A percentile compares a stretch with the other conserved stretches of the same genome.
phyloP scores from a whole-genome alignment of 2,113 vertebrate species.

The Romanogobio albipinnatus region DNA sequence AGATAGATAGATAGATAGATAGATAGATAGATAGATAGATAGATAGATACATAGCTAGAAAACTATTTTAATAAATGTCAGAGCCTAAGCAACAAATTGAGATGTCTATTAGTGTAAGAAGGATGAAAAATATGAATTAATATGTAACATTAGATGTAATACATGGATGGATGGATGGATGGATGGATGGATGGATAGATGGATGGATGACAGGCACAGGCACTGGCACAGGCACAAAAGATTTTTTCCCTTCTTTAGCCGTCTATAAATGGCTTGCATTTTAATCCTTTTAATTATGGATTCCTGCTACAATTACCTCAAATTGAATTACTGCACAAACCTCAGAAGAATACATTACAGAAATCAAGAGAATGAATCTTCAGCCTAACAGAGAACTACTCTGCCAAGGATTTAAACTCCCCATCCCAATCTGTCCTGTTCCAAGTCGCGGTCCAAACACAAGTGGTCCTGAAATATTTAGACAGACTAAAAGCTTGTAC shows the following conservation, averaged over 20 bases:
- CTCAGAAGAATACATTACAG: slow-evolving; percentile 77
- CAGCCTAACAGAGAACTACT: slow-evolving; percentile 59
- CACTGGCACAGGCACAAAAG: too few relatives aligned
- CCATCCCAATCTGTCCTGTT: slow-evolving; percentile 63
- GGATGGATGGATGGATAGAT: too few relatives aligned
- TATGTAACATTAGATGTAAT: too few relatives aligned
- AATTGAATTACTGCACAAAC: slow-evolving; percentile 82
- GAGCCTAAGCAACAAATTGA: too few relatives aligned
- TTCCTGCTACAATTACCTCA: slow-evolving; percentile 79
- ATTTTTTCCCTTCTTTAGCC: slow-evolving; percentile 70
- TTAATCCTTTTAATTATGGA: slow-evolving; percentile 80
- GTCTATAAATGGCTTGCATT: slow-evolving; percentile 78
- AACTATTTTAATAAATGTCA: too few relatives aligned
- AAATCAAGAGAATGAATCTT: slow-evolving; percentile 66
- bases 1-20: too few relatives aligned
- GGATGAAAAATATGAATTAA: too few relatives aligned
- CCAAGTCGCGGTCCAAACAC: slow-evolving; percentile 60
- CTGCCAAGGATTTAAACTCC: slow-evolving; percentile 74
- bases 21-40: too few relatives aligned
- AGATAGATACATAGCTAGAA: too few relatives aligned
- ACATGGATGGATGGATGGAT: too few relatives aligned
- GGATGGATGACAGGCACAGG: not conserved
- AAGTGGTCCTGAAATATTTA: slow-evolving; percentile 71
- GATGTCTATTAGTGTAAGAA: too few relatives aligned
- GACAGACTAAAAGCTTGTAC: slow-evolving; percentile 70